Base-by-base conservation (phyloP, 2,797 vertebrate genomes). In the Leptodactylus fallax region DNA sequence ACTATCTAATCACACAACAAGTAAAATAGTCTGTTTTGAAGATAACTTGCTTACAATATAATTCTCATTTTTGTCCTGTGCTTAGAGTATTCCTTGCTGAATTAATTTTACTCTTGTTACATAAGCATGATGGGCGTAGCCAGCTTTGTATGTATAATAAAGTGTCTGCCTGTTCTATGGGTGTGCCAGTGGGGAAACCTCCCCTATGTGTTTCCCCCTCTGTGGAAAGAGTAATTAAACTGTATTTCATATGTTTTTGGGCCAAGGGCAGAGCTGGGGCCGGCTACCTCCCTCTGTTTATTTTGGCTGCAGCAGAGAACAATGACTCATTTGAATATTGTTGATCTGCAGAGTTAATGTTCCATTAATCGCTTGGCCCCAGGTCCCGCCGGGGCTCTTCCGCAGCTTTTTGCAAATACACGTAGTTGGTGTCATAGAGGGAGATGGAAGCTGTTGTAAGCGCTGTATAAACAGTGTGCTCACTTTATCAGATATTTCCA, bases 261-360 rank as follows among this genome's bases (percentile, higher is more conserved):
- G 88, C 88, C 88, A 89, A 89, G 85, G 85, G 72, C 79, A 86
- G 85, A 71, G 72, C 71, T 85, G 71, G 53, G 88, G 80, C 80
- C 80, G 10, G 69, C 84, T 86, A 74, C 78, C 61, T 79, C 83
- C 79, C 87, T 86, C 27, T 36, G 80, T 89, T 89, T 89, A 63
- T 86, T 89, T 86, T 89, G 88, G 88, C 88, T 86, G 53, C 11
- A 36, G 58, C 23, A n/a, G 47, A 49, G 80, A 79, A 89, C 85
- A 89, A 86, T 89, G 88, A 89, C 85, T 89, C 85, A 86, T 89
- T 89, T 89, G 51, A 86, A 89, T 89, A 89, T 86, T 89, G 88
- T 89, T 89, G 88, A 82, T 83, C 76, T 77, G 61, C 55, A 71
- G 9, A 65, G 71, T 72, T 71, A 77, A 83, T 82, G 85, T 89